A percentile compares a stretch with the other conserved stretches of the same genome.
phyloP scores from a whole-genome alignment of 2,113 vertebrate species.

The Galemys pyrenaicus region DNA sequence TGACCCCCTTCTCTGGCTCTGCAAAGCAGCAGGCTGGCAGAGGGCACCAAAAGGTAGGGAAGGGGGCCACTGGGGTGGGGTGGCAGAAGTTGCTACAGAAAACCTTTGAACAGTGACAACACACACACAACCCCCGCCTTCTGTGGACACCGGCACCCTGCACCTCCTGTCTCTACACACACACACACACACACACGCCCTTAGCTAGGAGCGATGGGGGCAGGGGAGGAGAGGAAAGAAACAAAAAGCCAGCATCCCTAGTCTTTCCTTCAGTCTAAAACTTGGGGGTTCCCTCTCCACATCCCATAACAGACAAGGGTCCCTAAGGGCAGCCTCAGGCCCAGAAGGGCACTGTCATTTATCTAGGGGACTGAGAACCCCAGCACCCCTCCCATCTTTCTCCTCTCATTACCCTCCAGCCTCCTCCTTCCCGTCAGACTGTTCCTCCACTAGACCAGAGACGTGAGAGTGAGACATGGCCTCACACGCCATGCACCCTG shows the following conservation, averaged over 20 bases:
- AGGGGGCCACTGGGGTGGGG: background rate
- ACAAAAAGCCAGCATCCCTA: background rate
- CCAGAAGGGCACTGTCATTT: background rate
- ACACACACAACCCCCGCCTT: background rate
- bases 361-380: background rate
- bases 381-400: background rate
- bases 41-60: background rate
- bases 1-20: background rate
- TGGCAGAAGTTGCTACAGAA: slow-evolving; percentile 21
- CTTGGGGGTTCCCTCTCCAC: background rate
- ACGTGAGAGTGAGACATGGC: background rate
- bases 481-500: background rate
- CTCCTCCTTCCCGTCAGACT: too few species aligned
- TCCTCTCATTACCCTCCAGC: background rate
- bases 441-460: background rate
- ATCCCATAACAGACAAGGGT: background rate
- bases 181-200: background rate
- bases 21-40: background rate
- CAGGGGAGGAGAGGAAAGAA: background rate
- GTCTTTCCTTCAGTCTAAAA: slow-evolving; percentile 10
- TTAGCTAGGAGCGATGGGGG: background rate
- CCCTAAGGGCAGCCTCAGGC: background rate
- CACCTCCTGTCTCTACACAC: background rate
- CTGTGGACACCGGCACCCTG: background rate
- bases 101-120: slow-evolving; percentile 41